Percentiles rank a stretch among this genome's conserved stretches.
Conservation (phyloP, 2,888 invertebrate genomes). For the Apantesis nais region DNA sequence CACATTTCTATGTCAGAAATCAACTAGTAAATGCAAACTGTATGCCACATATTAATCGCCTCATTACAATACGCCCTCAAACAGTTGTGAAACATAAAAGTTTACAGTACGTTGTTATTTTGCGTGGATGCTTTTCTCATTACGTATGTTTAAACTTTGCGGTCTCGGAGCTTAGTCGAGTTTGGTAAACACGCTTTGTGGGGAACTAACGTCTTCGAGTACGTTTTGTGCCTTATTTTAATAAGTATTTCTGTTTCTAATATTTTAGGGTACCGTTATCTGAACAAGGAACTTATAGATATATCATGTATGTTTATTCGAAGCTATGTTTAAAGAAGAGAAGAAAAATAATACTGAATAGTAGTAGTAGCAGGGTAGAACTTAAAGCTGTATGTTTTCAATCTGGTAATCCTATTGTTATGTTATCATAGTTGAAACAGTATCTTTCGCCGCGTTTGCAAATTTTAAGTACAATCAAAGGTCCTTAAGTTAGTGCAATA, state of each 20-base stretch:
- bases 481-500: no score
- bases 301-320: no score
- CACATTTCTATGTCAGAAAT: neutral
- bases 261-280: neutral
- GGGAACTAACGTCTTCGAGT: neutral
- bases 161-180: conserved; percentile 25
- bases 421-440: no score
- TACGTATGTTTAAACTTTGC: conserved; percentile 33
- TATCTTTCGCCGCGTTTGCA: no score
- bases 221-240: neutral
- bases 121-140: conserved; percentile 21
- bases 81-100: neutral
- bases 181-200: conserved; percentile 12
- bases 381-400: no score
- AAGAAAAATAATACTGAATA: no score
- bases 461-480: no score
- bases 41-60: neutral
- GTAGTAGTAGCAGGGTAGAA: no score
- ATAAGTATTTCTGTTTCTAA: neutral
- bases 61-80: neutral
- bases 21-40: neutral
- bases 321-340: no score
- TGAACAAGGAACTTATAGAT: no score
- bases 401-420: no score
- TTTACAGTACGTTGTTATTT: conserved; percentile 27